Evolutionary conservation across 2,797 vertebrate species (phyloP), one percentile per base, ranked within the genome.

Genomic region (Anguilla megastoma): DNA sequence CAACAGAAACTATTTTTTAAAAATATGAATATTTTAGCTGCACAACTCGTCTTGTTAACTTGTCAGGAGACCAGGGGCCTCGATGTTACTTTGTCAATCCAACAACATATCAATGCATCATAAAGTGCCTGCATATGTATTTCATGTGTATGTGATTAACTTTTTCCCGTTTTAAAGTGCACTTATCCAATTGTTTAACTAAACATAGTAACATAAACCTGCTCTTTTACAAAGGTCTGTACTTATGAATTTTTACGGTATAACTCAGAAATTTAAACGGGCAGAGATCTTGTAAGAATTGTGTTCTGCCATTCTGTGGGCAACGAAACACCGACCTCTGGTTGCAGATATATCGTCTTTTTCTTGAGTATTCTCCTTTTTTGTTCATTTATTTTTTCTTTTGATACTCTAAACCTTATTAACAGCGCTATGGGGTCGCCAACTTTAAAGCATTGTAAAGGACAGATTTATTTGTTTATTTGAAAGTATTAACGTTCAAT

Each of bases 401-500:
- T 88, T 91, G 85, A 90, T 89, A 92, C 87, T 87, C 85, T 90
- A 80, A 80, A 84, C 85, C 84, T 27, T 89, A 89, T 90, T 88
- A 90, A 89, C 82, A 84, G 86, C 87, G 86, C 85, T 86, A 41
- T 56, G 87, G 87, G 88, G 90, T 90, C 83, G 85, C 85, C 88
- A 88, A 86, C 87, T 91, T 88, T 84, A 90, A 88, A 88, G 76
- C 92, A 93, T 92, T 93, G 93, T 93, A 90, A 92, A 85, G 87
- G 87, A 88, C 86, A 87, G 80, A 52, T 86, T 87, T 87, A 85
- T 88, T 69, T 89, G 86, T 89, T 85, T 89, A 89, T 90, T 90
- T 86, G 76, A 92, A 90, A 85, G 92, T 90, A 92, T 93, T 93
- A 92, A 90, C 94, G 91, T 93, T 93, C 92, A 95, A 94, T 96